A percentile compares a stretch with the other conserved stretches of the same genome.
Conservation (phyloP, 2,113 vertebrate genomes). For the Macquaria australasica region DNA sequence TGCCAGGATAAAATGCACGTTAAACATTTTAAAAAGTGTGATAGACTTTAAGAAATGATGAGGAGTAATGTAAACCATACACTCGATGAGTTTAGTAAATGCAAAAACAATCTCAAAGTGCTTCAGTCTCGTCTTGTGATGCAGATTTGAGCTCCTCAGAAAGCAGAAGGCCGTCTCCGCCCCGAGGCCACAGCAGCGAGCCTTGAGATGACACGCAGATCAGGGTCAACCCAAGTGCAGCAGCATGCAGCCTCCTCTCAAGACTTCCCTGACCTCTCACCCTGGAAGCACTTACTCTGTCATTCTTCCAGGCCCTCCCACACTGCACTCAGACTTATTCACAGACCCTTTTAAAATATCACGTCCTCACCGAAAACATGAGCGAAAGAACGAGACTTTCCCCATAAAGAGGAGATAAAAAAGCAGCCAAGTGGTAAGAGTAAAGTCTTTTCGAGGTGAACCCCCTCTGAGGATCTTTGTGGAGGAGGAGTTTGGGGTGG, state of each 20-base stretch:
- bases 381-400: constrained; percentile 34
- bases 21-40: too few species aligned
- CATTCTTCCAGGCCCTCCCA: constrained; percentile 58
- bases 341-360: constrained; percentile 63
- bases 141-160: constrained; percentile 32
- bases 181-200: background rate
- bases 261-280: constrained; percentile 61
- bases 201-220: constrained; percentile 13
- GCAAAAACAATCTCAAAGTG: background rate
- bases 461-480: constrained; percentile 21
- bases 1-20: background rate
- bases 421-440: constrained; percentile 31
- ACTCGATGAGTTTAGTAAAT: background rate
- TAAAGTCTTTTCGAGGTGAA: constrained; percentile 20
- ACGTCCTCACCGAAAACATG: constrained; percentile 56
- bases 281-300: constrained; percentile 73
- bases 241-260: constrained; percentile 52
- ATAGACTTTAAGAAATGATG: background rate
- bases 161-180: background rate
- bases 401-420: constrained; percentile 70
- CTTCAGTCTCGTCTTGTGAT: background rate
- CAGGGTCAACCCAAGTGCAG: constrained; percentile 65
- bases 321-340: constrained; percentile 41
- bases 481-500: constrained; percentile 46
- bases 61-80: constrained; percentile 15